phyloP scores from a whole-genome alignment of 1,140 invertebrate genomes.

The Saxidomus purpurata region DNA sequence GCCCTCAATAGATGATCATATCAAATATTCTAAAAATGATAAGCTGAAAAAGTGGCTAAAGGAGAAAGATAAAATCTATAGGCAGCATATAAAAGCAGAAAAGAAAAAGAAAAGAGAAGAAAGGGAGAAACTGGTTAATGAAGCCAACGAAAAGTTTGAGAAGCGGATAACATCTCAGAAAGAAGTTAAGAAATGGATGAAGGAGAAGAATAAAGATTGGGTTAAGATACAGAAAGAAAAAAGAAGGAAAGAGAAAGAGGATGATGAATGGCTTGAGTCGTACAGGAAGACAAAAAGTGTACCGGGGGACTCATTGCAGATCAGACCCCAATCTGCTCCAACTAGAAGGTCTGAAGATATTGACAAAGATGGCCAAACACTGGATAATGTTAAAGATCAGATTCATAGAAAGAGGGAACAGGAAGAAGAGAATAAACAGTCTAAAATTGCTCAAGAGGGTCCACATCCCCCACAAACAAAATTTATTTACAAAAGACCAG shows the following conservation, averaged over 20 bases:
- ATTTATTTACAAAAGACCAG: slow-evolving; percentile 81
- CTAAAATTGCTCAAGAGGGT: slow-evolving; percentile 51
- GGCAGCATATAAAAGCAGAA: slow-evolving; percentile 68
- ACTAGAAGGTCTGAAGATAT: slow-evolving; percentile 27
- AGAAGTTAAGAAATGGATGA: slow-evolving; percentile 72
- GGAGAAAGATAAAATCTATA: slow-evolving; percentile 73
- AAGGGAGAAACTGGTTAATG: slow-evolving; percentile 70
- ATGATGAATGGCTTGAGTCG: slow-evolving; percentile 52
- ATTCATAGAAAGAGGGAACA: slow-evolving; percentile 35
- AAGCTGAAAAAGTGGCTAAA: slow-evolving; percentile 73
- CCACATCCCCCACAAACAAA: slow-evolving; percentile 76
- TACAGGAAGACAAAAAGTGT: slow-evolving; percentile 43
- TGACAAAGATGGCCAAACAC: not conserved
- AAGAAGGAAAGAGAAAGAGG: slow-evolving; percentile 51
- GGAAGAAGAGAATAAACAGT: slow-evolving; percentile 61
- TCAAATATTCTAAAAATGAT: slow-evolving; percentile 71
- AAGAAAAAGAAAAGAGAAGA: slow-evolving; percentile 72
- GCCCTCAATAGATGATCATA: slow-evolving; percentile 66
- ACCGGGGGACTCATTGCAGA: slow-evolving; percentile 61
- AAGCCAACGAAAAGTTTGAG: slow-evolving; percentile 75
- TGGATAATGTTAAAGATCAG: slow-evolving; percentile 11
- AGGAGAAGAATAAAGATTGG: slow-evolving; percentile 67
- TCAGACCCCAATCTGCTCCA: slow-evolving; percentile 68
- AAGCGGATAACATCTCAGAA: slow-evolving; percentile 72
- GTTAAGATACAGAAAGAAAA: slow-evolving; percentile 48